Percentiles rank a stretch among this genome's conserved stretches.
Conservation (phyloP, 2,888 invertebrate species). For the Cheilosia variabilis region DNA sequence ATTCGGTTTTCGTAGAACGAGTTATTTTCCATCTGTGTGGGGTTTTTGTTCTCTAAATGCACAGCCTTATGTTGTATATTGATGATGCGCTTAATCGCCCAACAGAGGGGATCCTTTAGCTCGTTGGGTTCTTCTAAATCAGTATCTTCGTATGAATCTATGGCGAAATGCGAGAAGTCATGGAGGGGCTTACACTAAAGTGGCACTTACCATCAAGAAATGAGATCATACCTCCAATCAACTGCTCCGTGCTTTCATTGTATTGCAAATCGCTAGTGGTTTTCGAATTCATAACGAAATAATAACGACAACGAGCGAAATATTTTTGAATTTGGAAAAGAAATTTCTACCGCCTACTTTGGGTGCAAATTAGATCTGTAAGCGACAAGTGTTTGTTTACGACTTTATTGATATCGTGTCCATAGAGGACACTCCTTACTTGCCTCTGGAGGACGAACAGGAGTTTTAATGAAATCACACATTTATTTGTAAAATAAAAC, state of each 20-base stretch:
- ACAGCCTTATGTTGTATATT: slow-evolving; percentile 23
- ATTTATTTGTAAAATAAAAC: slow-evolving; percentile 20
- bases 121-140: slow-evolving; percentile 28
- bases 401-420: not conserved
- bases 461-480: no score
- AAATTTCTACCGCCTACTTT: slow-evolving; percentile 34
- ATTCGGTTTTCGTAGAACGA: slow-evolving; percentile 13
- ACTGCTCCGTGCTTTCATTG: slow-evolving; percentile 76
- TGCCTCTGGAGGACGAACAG: not conserved
- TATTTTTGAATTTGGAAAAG: slow-evolving; percentile 13
- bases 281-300: slow-evolving; percentile 37
- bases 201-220: slow-evolving; percentile 77
- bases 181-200: not conserved
- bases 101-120: slow-evolving; percentile 32
- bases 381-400: not conserved
- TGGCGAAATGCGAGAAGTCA: not conserved
- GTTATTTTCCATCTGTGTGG: slow-evolving; percentile 39
- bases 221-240: slow-evolving; percentile 77
- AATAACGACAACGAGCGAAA: not conserved
- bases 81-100: slow-evolving; percentile 54
- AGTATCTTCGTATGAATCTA: slow-evolving; percentile 30
- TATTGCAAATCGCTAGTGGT: slow-evolving; percentile 34
- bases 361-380: not conserved
- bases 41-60: not conserved
- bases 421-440: no score